Percentiles rank a stretch among this genome's conserved stretches.
Conservation (phyloP, 2,113 vertebrate genomes). For the Mobula birostris region DNA sequence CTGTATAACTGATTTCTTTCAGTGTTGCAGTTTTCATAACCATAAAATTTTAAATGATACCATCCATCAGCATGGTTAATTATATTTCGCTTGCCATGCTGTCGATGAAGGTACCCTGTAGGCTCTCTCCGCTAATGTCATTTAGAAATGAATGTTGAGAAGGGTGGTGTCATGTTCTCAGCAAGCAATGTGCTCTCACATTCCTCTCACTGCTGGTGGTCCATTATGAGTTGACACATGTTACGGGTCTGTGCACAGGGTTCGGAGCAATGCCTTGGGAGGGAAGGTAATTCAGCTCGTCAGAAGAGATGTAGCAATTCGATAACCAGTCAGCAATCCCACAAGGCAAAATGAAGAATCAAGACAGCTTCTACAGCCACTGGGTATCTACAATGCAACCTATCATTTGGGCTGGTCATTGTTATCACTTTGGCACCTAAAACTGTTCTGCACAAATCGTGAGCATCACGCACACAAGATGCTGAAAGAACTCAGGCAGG, state of each 20-base stretch:
- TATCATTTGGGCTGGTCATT: too few species aligned
- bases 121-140: neutral
- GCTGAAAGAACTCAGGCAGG: too few species aligned
- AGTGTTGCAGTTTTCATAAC: neutral
- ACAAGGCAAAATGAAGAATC: neutral
- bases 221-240: neutral
- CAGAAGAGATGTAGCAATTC: neutral
- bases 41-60: slow-evolving; percentile 20
- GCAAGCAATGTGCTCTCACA: neutral
- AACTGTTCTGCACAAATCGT: neutral
- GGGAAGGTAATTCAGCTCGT: too few species aligned
- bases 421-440: neutral
- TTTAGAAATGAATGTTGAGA: neutral
- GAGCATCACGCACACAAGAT: too few species aligned
- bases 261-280: too few species aligned
- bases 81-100: neutral
- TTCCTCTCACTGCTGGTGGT: too few species aligned
- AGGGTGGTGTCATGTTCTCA: neutral
- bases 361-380: too few species aligned
- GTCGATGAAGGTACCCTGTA: neutral
- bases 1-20: neutral
- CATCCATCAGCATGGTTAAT: slow-evolving; percentile 30
- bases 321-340: neutral
- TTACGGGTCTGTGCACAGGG: neutral
- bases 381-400: neutral